Base-by-base conservation (phyloP, 2,888 invertebrate species). In the Trissolcus japonicus region DNA sequence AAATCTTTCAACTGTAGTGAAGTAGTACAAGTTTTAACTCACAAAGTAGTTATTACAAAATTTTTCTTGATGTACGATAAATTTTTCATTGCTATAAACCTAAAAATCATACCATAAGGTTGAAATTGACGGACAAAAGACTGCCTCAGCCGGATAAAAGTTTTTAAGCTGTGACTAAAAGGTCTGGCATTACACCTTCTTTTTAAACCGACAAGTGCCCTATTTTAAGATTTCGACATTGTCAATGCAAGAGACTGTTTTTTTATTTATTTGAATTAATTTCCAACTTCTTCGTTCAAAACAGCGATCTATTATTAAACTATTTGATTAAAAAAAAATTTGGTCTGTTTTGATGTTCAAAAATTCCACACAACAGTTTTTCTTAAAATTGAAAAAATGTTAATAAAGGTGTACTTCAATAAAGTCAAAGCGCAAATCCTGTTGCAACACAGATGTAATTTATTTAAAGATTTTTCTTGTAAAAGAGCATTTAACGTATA, bases 51-150 rank as follows among this genome's bases (percentile, higher is more conserved):
- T 35, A 68, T 75, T 68, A 63, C 63, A 73, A 78, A 78, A 78
- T 80, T 77, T 71, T 77, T 80, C 80, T 80, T 79, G 79, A 79
- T 80, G 73, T 65, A 76, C 81, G 80, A 82, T 82, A 82, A 83
- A 83, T 82, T 83, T 83, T 81, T 82, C 80, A 80, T 73, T 67
- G 72, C 79, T 82, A 76, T 83, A 81, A 83, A 80, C 77, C 62
- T 59, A 63, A 67, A 66, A 74, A 51, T 74, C 67, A 62, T 67
- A 67, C 67, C 67, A 41, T 62, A 53, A 57, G 53, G 67, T 67
- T 43, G 6, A 2, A n/a, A 43, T 3, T 43, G 61, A 35, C 50
- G 51, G 51, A 16, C 43, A 53, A 55, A 62, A 65, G 46, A 53
- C 48, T 21, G 46, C 71, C 71, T 43, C 17, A 69, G 35, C 21